phyloP scores from a whole-genome alignment of 2,888 invertebrate genomes.

The Polydrusus tereticollis region DNA sequence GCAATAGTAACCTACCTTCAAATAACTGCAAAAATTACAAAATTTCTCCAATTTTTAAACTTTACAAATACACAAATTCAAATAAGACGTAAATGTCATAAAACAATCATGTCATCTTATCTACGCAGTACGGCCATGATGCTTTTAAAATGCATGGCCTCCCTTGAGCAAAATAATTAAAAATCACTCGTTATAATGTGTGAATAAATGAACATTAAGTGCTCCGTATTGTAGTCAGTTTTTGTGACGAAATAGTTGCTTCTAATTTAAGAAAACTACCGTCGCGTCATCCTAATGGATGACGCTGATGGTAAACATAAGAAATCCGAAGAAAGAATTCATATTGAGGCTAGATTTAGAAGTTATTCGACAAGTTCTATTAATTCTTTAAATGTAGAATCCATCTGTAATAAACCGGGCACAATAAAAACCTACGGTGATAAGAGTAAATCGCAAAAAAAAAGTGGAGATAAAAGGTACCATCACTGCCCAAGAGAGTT shows the following conservation, averaged over 20 bases:
- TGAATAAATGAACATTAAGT: too few species aligned
- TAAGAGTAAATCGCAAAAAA: not conserved
- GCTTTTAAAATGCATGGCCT: too few species aligned
- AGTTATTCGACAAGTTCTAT: not conserved
- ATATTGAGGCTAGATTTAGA: not conserved
- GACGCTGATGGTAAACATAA: not conserved
- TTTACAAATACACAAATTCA: too few species aligned
- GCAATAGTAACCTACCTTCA: too few species aligned
- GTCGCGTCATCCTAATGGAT: not conserved
- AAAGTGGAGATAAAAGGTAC: not conserved
- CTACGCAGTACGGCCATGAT: too few species aligned
- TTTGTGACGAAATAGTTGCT: not conserved
- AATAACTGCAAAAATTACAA: too few species aligned
- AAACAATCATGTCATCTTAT: too few species aligned
- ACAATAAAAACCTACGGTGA: not conserved
- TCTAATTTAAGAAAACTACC: not conserved
- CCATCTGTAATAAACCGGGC: not conserved
- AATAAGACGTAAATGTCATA: too few species aligned
- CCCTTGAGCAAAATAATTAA: too few species aligned
- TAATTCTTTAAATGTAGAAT: not conserved
- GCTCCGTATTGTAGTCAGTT: not conserved
- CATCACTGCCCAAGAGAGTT: not conserved
- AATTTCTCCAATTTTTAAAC: too few species aligned
- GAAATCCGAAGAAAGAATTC: not conserved
- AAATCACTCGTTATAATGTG: too few species aligned